Base-by-base conservation (phyloP, 92 coral and sea anemone species). In the Parazoanthus atlanticus region DNA sequence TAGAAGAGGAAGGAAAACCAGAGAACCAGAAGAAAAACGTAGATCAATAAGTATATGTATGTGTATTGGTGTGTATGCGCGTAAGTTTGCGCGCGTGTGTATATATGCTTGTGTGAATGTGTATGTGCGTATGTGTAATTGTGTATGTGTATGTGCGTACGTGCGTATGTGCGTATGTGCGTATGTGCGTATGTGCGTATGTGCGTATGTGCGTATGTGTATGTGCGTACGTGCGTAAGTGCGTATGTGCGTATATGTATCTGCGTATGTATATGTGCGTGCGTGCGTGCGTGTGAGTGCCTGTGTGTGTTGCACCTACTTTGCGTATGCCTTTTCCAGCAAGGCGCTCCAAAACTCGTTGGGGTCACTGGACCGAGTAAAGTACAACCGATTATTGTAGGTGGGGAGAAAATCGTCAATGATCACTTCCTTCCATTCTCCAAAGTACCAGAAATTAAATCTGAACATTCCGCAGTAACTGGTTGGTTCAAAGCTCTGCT, bases 341-440 rank as follows among this genome's bases (percentile, higher is more conserved):
- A 94, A 74, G 8, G 97, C 93, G 78, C 97, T 94, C 97, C 97
- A 94, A 66, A 94, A 94, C 88, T 94, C 97, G 23, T 91, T 81
- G 2, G 93, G 85, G 38, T 94, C 95, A 85, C 90, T 86, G 21
- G 97, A 94, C 28, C 88, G 91, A 28, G 94, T 88, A 79, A 87
- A 93, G 30, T 89, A 91, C 56, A 94, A 49, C 90, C 75, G 91
- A 46, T 90, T 89, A 49, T 94, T 93, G 33, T 90, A 88, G 16
- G 97, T 94, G 10, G 97, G 97, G 41, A 94, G 89, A 61, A 85
- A 93, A 74, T 94, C 97, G 71, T 94, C 97, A 33, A 94, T 86
- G 25, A 93, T 94, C 19, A 93, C 92, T 58, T 94, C 98, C 17
- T 73, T 91, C 96, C 95, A 93, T 85, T 91, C 95, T 49, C 98